These are phyloP conservation scores for Elephantulus edwardii DNA, from an alignment of 2,113 vertebrate species.

Conservation along the genomic window DNA sequence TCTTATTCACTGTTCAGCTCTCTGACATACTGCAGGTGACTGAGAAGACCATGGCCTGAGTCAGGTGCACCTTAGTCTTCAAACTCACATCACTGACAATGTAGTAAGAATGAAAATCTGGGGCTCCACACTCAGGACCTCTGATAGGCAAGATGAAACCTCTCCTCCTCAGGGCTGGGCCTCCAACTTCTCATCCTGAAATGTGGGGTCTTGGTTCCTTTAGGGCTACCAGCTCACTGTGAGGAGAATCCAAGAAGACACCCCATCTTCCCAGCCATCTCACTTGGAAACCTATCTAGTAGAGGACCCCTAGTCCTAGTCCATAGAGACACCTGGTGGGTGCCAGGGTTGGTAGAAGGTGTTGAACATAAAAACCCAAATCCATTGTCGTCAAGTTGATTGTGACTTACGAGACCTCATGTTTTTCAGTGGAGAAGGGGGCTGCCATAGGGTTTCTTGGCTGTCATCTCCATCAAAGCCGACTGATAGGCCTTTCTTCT, in stretches of 20 bases:
- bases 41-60: no score
- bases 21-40: no score
- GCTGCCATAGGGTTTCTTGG: no score
- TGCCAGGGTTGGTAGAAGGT: neutral
- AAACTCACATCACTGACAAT: no score
- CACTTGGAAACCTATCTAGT: neutral
- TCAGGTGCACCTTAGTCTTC: no score
- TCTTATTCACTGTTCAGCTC: no score
- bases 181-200: neutral
- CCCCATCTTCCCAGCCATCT: neutral
- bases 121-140: neutral
- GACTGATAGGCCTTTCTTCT: no score
- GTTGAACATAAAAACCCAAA: neutral
- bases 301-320: neutral
- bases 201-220: neutral
- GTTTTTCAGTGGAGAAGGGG: no score
- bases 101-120: no score
- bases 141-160: neutral
- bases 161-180: neutral
- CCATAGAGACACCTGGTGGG: fast-evolving
- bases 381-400: no score
- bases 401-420: no score
- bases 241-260: neutral
- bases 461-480: no score
- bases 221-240: neutral